Evolutionary conservation across 2,797 vertebrate species (phyloP).

Genomic region (Dipus sagitta): DNA sequence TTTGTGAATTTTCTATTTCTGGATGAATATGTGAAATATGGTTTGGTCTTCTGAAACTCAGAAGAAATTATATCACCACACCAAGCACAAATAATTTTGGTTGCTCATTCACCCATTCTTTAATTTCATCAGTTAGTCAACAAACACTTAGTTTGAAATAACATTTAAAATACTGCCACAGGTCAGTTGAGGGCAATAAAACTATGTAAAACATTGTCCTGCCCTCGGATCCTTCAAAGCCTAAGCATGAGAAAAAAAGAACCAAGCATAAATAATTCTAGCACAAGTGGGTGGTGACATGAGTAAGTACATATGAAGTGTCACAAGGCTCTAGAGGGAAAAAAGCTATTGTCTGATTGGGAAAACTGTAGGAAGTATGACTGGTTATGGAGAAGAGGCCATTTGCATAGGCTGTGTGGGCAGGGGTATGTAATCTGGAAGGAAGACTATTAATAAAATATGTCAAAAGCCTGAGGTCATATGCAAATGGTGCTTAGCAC

Average conservation of each 20-base stretch:
- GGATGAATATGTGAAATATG: slow-evolving; percentile 66
- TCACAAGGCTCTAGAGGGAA: not conserved
- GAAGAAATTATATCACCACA: slow-evolving; percentile 58
- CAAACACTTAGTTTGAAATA: slow-evolving; percentile 49
- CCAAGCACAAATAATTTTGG: slow-evolving; percentile 30
- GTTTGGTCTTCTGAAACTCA: slow-evolving; percentile 55
- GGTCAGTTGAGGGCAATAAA: not conserved
- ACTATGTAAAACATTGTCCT: not conserved
- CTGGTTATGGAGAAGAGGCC: not conserved
- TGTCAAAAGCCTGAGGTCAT: not conserved
- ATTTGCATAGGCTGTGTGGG: not conserved
- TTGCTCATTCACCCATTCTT: slow-evolving; percentile 58
- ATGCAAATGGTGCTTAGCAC: not conserved
- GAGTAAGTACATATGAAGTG: not conserved
- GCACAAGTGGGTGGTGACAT: not conserved
- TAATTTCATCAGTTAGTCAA: slow-evolving; percentile 47
- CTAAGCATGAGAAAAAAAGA: slow-evolving; percentile 6
- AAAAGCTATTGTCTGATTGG: not conserved
- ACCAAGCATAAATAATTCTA: slow-evolving; percentile 28
- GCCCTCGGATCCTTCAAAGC: not conserved
- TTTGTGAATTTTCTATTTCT: slow-evolving; percentile 77
- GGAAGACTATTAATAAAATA: not conserved
- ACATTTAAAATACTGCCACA: not conserved
- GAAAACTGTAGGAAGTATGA: not conserved
- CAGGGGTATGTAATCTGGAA: not conserved